Percentiles rank a stretch among this genome's conserved stretches.
Evolutionary conservation across 2,113 vertebrate species (phyloP).

Genomic region (Callopanchax toddi): DNA sequence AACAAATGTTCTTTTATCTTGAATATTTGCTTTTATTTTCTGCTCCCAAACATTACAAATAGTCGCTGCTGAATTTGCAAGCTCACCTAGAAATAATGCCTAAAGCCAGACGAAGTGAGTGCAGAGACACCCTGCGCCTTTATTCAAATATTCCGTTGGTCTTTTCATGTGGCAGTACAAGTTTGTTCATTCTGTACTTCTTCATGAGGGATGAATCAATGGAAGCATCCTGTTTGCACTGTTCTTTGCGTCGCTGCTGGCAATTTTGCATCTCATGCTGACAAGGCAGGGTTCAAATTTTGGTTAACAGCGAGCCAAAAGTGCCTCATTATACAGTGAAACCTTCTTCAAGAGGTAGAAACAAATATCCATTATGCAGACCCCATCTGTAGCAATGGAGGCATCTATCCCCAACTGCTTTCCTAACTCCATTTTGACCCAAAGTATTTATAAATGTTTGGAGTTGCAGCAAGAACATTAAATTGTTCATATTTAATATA

Average conservation of each 20-base stretch:
- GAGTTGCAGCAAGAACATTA: no score
- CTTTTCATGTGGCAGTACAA: slow-evolving; percentile 16
- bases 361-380: background rate
- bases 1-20: background rate
- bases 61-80: slow-evolving; percentile 11
- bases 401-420: slow-evolving; percentile 7
- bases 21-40: background rate
- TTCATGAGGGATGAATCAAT: slow-evolving; percentile 19
- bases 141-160: slow-evolving; percentile 8
- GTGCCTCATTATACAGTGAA: slow-evolving; percentile 19
- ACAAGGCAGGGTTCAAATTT: slow-evolving; percentile 44
- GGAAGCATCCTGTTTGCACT: slow-evolving; percentile 38
- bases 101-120: slow-evolving; percentile 10
- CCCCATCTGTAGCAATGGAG: background rate
- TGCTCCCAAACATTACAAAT: background rate
- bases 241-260: slow-evolving; percentile 34
- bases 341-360: slow-evolving; percentile 16
- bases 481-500: no score
- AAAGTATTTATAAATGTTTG: background rate
- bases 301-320: slow-evolving; percentile 21
- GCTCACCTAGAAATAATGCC: slow-evolving; percentile 2
- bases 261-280: slow-evolving; percentile 29
- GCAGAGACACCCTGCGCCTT: slow-evolving; percentile 1
- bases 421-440: background rate
- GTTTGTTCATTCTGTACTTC: slow-evolving; percentile 2